Evolutionary conservation across 2,113 vertebrate genomes (phyloP).

Genomic region (Opisthocomus hoazin): DNA sequence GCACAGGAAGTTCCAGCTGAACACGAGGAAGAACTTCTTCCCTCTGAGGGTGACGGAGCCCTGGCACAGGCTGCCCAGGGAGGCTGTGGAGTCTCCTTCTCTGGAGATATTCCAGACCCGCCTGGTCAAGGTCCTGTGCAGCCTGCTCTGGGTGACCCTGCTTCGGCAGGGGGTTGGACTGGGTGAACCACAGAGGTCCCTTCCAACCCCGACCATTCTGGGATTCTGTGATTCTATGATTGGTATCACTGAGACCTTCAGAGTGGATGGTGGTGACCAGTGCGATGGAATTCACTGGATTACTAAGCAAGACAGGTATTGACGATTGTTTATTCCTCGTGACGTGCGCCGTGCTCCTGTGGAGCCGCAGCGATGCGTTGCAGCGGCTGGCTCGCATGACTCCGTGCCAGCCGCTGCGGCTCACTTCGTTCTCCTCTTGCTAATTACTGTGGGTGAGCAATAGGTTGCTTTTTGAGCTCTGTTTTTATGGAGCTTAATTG

Average conservation of each 20-base stretch:
- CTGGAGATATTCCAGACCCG: too few species aligned
- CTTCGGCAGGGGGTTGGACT: too few species aligned
- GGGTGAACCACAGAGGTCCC: too few species aligned
- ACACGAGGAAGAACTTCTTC: too few species aligned
- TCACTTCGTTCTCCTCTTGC: neutral
- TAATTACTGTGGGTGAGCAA: neutral
- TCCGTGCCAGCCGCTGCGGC: neutral
- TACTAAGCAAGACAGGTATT: neutral
- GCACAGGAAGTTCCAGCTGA: too few species aligned
- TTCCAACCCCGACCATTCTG: too few species aligned
- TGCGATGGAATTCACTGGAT: neutral
- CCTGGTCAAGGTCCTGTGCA: too few species aligned
- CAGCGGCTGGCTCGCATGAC: neutral
- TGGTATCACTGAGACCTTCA: neutral
- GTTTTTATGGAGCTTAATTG: neutral
- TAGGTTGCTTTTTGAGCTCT: neutral
- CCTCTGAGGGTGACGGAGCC: too few species aligned
- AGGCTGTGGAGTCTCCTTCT: too few species aligned
- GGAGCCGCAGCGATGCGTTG: neutral
- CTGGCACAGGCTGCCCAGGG: too few species aligned
- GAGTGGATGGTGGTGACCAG: neutral
- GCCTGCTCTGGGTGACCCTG: too few species aligned
- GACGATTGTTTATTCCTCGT: neutral
- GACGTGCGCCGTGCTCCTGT: rapidly evolving
- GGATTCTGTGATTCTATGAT: too few species aligned